Base-by-base conservation (phyloP, 2,113 vertebrate species). In the Microtus pennsylvanicus region DNA sequence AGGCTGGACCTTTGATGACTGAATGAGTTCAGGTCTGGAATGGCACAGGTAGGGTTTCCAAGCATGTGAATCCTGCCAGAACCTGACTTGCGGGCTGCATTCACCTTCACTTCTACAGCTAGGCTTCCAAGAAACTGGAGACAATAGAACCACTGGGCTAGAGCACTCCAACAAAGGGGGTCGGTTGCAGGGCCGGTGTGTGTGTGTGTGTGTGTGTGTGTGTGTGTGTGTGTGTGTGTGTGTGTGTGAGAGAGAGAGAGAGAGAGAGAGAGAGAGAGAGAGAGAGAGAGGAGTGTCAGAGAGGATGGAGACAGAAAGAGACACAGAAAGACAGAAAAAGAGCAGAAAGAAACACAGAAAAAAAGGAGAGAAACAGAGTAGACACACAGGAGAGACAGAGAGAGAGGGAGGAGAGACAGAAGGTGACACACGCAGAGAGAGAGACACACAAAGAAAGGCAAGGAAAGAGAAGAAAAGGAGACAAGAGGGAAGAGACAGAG, bases 61-160 rank as follows among this genome's bases (percentile, higher is more conserved):
- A 21, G 42, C 67, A 42, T 47, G 42, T 45, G 38, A 7, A 11
- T 67, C 21, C 38, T 28, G 17, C 82, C n/a, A 7, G 19, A n/a
- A 19, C 26, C n/a, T 45, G 38, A 45, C 38, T 19, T 14, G 42
- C 11, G 35, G 30, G 42, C 70, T 9, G 33, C 10, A 2, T 7
- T 16, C 22, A 17, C 5, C 14, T 58, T 74, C 58, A 30, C n/a
- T 24, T 14, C 22, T 45, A 12, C 38, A 21, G 38, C 38, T 7
- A 35, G 6, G 22, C 30, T 70, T 61, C 42, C 63, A 2, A 65
- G 28, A 33, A 7, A 82, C 33, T 16, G 26, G 7, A 33, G 21
- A 21, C 85, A 5, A 13, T 10, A 0, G 19, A 30, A 19, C 47
- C 7, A 1, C 1, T 1, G 17, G 61, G 4, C 8, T 2, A 11